Percentiles rank a stretch among this genome's conserved stretches.
Conservation (phyloP, 1,140 invertebrate species). For the Bombus terrestris region DNA sequence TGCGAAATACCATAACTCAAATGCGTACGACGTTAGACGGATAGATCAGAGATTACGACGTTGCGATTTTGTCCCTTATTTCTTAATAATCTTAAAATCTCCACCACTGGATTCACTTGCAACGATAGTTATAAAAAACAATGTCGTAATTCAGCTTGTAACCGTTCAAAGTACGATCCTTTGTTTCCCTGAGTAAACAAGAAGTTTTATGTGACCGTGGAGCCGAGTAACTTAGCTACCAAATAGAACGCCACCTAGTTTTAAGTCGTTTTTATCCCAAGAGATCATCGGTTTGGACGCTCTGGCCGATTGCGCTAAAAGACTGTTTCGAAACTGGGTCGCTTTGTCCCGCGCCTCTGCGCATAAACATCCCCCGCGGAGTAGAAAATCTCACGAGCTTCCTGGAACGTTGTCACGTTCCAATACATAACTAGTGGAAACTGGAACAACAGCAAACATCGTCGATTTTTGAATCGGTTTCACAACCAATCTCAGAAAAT, state of each 20-base stretch:
- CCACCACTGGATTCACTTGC: neutral
- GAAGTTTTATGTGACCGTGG: neutral
- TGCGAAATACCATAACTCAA: no score
- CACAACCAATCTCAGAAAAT: no score
- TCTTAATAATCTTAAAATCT: neutral
- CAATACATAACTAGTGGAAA: slow-evolving; percentile 38
- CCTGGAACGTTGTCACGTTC: slow-evolving; percentile 41
- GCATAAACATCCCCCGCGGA: slow-evolving; percentile 44
- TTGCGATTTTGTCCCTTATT: no score
- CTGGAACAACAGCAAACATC: slow-evolving; percentile 33
- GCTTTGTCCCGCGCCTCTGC: neutral
- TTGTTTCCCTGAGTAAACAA: neutral
- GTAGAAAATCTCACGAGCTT: slow-evolving; percentile 44
- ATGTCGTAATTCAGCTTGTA: neutral
- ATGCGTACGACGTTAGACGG: no score
- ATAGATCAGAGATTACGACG: no score
- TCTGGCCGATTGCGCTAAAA: slow-evolving; percentile 23
- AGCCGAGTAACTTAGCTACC: neutral
- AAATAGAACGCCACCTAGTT: neutral
- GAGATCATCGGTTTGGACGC: slow-evolving; percentile 30
- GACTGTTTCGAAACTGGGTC: slow-evolving; percentile 42
- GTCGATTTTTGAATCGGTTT: neutral
- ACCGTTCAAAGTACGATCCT: neutral
- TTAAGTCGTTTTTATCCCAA: slow-evolving; percentile 30
- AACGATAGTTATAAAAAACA: no score